phyloP scores from a whole-genome alignment of 2,797 vertebrate genomes.

The Falco rusticolus region DNA sequence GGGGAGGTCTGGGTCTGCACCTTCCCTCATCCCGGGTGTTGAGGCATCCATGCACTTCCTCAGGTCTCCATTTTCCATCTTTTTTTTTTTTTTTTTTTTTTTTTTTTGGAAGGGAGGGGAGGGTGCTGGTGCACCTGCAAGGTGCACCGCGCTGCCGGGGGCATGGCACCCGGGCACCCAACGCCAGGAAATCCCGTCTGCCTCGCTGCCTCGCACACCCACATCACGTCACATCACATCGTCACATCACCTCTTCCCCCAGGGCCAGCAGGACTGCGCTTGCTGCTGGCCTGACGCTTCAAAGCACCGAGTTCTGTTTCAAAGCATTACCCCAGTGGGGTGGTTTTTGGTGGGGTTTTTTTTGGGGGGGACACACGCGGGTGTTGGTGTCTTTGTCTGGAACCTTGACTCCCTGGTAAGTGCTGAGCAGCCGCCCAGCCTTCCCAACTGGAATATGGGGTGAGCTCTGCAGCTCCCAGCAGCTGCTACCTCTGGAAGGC shows the following conservation, averaged over 20 bases:
- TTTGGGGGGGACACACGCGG: no score
- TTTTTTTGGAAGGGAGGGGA: no score
- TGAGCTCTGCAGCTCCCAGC: not conserved
- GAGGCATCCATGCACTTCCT: no score
- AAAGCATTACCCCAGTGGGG: not conserved
- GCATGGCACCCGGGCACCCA: not conserved
- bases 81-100: no score
- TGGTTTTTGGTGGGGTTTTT: no score
- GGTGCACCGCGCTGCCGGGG: not conserved
- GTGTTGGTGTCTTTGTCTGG: not conserved
- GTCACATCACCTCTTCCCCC: not conserved
- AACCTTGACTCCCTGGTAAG: accelerated
- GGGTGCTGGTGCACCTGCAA: not conserved
- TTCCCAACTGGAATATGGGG: not conserved
- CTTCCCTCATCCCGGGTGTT: accelerated
- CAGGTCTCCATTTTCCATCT: accelerated
- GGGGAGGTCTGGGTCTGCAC: not conserved
- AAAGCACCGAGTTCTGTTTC: not conserved
- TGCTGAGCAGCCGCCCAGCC: not conserved
- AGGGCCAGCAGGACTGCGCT: not conserved
- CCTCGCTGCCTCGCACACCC: not conserved
- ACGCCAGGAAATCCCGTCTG: not conserved
- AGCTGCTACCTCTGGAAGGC: not conserved
- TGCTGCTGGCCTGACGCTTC: not conserved
- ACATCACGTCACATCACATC: not conserved